phyloP scores from a whole-genome alignment of 2,797 vertebrate genomes.

The Lateolabrax maculatus region DNA sequence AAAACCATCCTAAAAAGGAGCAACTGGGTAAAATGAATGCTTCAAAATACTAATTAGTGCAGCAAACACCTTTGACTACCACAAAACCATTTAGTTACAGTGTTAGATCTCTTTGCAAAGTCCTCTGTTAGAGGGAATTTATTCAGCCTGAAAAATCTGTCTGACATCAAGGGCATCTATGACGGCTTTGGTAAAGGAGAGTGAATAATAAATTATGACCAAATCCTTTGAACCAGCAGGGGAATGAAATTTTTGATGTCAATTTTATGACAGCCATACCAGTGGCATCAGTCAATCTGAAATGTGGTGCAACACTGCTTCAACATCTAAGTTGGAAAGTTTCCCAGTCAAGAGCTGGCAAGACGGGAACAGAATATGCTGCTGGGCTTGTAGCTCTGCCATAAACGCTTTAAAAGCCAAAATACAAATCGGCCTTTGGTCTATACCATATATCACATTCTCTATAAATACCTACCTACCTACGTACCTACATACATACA shows the following conservation, averaged over 20 bases:
- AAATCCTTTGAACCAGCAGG: slow-evolving; percentile 73
- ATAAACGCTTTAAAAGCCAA: slow-evolving; percentile 39
- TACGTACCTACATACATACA: too few relatives aligned
- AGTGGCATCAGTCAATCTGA: slow-evolving; percentile 73
- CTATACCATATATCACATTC: neutral
- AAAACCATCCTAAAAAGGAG: slow-evolving; percentile 31
- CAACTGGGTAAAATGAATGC: slow-evolving; percentile 36
- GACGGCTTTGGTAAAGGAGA: slow-evolving; percentile 64
- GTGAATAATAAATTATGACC: slow-evolving; percentile 71
- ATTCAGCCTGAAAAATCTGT: slow-evolving; percentile 62
- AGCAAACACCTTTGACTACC: slow-evolving; percentile 51
- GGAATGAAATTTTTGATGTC: slow-evolving; percentile 65
- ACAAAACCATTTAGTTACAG: slow-evolving; percentile 44
- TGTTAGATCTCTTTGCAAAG: slow-evolving; percentile 54
- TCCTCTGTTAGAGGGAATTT: slow-evolving; percentile 55
- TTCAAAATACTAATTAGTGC: slow-evolving; percentile 47
- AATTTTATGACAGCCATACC: slow-evolving; percentile 69
- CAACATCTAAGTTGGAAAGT: slow-evolving; percentile 61
- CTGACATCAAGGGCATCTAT: slow-evolving; percentile 74
- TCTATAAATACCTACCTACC: too few relatives aligned
- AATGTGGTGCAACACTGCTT: slow-evolving; percentile 69
- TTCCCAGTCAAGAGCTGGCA: slow-evolving; percentile 50
- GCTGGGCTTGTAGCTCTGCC: slow-evolving; percentile 28
- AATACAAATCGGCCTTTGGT: slow-evolving; percentile 14
- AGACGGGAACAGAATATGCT: slow-evolving; percentile 38